Base-by-base conservation (phyloP, 2,797 vertebrate species). In the Gymnodraco acuticeps region DNA sequence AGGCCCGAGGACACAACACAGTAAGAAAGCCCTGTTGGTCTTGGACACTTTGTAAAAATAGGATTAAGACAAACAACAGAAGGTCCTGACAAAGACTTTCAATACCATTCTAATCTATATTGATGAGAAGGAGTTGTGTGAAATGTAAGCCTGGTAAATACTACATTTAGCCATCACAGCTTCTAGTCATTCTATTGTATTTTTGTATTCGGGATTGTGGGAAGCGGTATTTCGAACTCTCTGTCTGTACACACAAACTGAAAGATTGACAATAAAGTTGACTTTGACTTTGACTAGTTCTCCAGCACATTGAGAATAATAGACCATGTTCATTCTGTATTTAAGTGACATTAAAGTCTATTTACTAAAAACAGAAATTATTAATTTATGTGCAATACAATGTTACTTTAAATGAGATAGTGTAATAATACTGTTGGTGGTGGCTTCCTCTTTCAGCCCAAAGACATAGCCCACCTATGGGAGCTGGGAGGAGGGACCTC, bases 401-500 rank as follows among this genome's bases (percentile, higher is more conserved):
- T 51, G 4, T 50, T 50, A 48, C 10, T 52, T 45, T 13, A 17
- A 56, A 48, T 55, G 38, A 31, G 5, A 61, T 55, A 5, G 4
- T 67, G 19, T 4, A 9, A 33, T 41, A 17, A 63, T 47, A 50
- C 5, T 47, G 5, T 47, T 27, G n/a, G 0, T 73, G 17, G 4
- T 70, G 3, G 13, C 74, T 64, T 78, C 17, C 7, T 54, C n/a
- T 64, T 72, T 65, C 87, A 99, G 98, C 96, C 96, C 60, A 99
- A 98, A 93, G 96, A 99, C 85, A 92, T 98, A 71, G 96, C 96
- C 84, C 97, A 99, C 83, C 93, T 99, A 78, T 99, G 98, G 98
- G 98, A 99, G 87, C 92, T 99, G 62, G 98, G 98, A 79, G 97
- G 97, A 82, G 98, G 98, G 70, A 97, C 94, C 1, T 99, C 96